Evolutionary conservation across 2,888 invertebrate genomes (phyloP).

Genomic region (Nomada ferruginata): DNA sequence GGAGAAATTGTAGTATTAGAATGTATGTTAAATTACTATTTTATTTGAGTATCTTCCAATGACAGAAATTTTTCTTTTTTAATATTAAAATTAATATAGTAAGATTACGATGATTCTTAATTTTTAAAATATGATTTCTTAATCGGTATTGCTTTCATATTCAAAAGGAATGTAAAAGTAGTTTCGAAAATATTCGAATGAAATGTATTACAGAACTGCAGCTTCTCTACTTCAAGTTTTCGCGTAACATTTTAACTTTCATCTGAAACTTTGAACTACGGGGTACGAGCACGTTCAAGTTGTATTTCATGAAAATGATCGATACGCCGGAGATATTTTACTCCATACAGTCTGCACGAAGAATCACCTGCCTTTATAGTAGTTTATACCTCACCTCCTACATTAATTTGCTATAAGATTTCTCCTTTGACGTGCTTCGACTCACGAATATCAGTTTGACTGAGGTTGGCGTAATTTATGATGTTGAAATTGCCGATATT

Average conservation of each 20-base stretch:
- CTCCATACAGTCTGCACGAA: background rate
- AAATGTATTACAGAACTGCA: background rate
- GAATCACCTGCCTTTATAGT: background rate
- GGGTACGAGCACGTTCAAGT: background rate
- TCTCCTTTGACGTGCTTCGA: background rate
- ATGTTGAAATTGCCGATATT: slow-evolving; percentile 14
- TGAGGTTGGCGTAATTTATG: background rate
- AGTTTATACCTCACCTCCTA: background rate
- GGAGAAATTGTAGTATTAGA: too few relatives aligned
- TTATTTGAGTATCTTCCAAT: too few relatives aligned
- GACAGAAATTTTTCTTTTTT: too few relatives aligned
- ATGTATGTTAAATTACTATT: too few relatives aligned
- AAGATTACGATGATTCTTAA: too few relatives aligned
- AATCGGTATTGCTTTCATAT: too few relatives aligned
- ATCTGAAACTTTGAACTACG: background rate
- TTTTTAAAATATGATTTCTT: too few relatives aligned
- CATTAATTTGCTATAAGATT: background rate
- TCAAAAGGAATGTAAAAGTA: too few relatives aligned
- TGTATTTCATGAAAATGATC: slow-evolving; percentile 2
- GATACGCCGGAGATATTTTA: slow-evolving; percentile 2
- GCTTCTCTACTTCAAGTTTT: background rate
- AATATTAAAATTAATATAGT: too few relatives aligned
- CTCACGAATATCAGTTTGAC: background rate
- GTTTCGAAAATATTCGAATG: background rate
- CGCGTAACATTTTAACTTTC: background rate